Evolutionary conservation across 2,113 vertebrate species (phyloP), one percentile per base, ranked within the genome.

Genomic region (Chauna torquata): DNA sequence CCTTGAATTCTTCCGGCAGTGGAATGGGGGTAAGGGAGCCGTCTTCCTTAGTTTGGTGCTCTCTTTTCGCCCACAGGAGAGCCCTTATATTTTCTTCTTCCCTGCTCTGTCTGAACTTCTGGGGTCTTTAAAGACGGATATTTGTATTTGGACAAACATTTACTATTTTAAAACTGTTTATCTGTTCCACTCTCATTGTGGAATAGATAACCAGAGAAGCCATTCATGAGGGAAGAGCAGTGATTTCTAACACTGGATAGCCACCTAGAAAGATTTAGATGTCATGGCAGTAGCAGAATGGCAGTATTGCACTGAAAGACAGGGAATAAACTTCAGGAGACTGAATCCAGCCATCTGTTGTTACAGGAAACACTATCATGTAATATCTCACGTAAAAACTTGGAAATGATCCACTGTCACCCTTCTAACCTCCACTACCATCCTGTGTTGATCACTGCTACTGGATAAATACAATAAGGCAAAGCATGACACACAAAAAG

Each of bases 51-150:
- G 88, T 80, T 77, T 61, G 13, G 11, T 62, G 24, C 16, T 92
- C 42, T 88, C 36, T 93, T 92, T 93, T 95, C 83, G 94, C 80
- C 16, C 68, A 81, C 36, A 86, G 82, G 72, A 32, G 23, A 77
- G 6, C 15, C 90, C 44, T 79, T 27, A 36, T 44, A 57, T 94
- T 92, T 93, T 82, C 16, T 76, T 92, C 40, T 83, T 90, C 50
- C 10, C 16, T 66, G 27, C 24, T 2, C 11, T 86, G 47, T 81
- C 50, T 68, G 88, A 80, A 57, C 36, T 90, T 93, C 25, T 68
- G 47, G 82, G 25, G 18, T 66, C 4, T 69, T 90, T 81, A 45
- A 22, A 36, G 22, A 52, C 36, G 23, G 24, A 50, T 81, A 77
- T 70, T 92, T 14, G 18, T 83, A 18, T 88, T 62, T 91, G 28